These are phyloP conservation scores for Lepidurus arcticus DNA, from an alignment of 1,140 invertebrate species.

Conservation along the genomic window DNA sequence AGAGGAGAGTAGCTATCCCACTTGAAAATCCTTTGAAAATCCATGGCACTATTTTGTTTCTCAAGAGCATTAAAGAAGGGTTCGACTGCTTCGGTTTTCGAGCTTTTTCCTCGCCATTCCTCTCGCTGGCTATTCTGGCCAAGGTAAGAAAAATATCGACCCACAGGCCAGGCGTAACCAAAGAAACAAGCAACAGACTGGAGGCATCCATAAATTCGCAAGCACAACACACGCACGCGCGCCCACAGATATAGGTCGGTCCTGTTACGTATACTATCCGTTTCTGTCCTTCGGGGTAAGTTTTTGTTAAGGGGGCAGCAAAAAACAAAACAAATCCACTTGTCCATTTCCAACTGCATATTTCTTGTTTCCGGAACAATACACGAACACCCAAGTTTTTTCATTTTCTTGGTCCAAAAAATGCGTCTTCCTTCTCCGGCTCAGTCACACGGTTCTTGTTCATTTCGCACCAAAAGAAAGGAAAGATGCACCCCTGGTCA, in stretches of 20 bases:
- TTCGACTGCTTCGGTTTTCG: neutral
- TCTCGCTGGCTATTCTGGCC: neutral
- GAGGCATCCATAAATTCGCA: neutral
- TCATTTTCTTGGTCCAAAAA: no score
- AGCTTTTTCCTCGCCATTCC: neutral
- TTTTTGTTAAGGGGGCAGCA: no score
- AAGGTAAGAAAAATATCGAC: neutral
- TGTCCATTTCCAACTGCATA: no score
- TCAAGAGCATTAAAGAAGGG: neutral
- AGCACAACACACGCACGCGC: neutral
- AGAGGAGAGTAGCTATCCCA: no score
- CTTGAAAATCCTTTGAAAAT: neutral
- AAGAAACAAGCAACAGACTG: neutral
- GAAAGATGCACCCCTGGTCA: conserved; percentile 12
- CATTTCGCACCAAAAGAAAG: neutral
- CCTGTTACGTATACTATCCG: conserved; percentile 4
- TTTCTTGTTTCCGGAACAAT: no score
- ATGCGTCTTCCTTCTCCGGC: no score
- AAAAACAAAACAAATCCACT: no score
- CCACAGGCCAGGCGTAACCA: neutral
- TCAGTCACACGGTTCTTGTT: no score
- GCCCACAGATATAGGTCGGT: neutral
- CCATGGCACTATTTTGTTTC: neutral
- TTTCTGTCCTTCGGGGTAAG: neutral
- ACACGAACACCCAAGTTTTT: no score